Base-by-base conservation (phyloP, 2,888 invertebrate species). In the Parnassius apollo region DNA sequence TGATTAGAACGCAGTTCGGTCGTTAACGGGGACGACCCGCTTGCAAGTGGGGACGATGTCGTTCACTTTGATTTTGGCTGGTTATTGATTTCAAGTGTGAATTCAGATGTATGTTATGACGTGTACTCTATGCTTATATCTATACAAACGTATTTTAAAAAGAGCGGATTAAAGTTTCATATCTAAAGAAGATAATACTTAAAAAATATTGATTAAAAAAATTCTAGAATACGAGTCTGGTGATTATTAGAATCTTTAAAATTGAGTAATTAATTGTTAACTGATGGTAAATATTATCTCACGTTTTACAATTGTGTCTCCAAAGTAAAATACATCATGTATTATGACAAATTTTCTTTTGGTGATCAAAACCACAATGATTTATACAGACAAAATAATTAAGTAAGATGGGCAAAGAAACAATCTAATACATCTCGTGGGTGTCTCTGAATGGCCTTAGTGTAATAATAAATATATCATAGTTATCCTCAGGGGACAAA, bases 1-100 rank as follows among this genome's bases (percentile, higher is more conserved):
- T 91, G 91, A 91, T 91, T 91, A 91, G 90, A 88, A 88, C 89
- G 82, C 90, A 87, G 89, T 86, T 88, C 84, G 82, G 81, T 88
- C 85, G 91, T 91, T 90, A 90, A 82, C 85, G 78, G 71, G 78
- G 71, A 75, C 76, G 77, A 78, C 75, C 78, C 54, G 59, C 59
- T 49, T 65, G 69, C 70, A 74, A 70, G 72, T 71, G 65, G 67
- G 64, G 64, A 67, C 63, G 73, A 72, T 75, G 73, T 79, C 75
- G 75, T 81, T 74, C 76, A 73, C 74, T 78, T 81, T 68, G 68
- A 75, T 85, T 84, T 86, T 78, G 65, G 75, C 64, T 66, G 72
- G 65, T 66, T 80, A 77, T 83, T 73, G 79, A 82, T 78, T 81
- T 70, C 68, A 75, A 80, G 76, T 77, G 77, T 70, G 70, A 73